Conservation (phyloP, 2,797 vertebrate species). For the Sparus aurata region DNA sequence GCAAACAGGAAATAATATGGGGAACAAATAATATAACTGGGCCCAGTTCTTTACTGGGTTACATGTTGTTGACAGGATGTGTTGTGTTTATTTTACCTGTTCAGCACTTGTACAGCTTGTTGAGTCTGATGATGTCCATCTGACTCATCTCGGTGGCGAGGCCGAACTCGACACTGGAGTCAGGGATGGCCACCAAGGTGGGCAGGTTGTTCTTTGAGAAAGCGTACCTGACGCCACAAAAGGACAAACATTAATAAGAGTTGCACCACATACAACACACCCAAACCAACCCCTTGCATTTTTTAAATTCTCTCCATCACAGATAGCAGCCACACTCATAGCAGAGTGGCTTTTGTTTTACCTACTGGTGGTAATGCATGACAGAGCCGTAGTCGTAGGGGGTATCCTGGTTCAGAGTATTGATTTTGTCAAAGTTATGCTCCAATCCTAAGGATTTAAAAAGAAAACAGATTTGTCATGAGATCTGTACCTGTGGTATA, state of each 20-base stretch:
- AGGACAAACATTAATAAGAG: no score
- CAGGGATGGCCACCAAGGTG: constrained; percentile 62
- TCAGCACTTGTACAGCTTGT: constrained; percentile 56
- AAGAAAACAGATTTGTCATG: not conserved
- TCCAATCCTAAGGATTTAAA: constrained; percentile 21
- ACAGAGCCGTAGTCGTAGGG: constrained; percentile 56
- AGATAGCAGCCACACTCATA: not conserved
- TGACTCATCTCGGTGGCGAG: constrained; percentile 58
- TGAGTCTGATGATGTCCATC: constrained; percentile 62
- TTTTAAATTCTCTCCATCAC: not conserved
- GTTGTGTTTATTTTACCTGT: not conserved
- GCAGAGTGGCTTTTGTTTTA: not conserved
- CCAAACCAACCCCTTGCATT: not conserved
- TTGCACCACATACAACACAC: not conserved
- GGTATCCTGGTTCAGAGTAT: constrained; percentile 52
- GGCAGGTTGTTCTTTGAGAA: constrained; percentile 70
- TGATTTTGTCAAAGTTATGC: constrained; percentile 52
- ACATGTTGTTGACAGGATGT: not conserved
- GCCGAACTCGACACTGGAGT: constrained; percentile 55
- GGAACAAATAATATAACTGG: no score
- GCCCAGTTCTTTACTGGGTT: no score
- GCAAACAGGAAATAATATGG: no score
- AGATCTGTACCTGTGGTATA: not conserved
- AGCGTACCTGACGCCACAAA: constrained; percentile 47
- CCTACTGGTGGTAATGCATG: constrained; percentile 55